These are phyloP conservation scores for Listronotus oregonensis DNA, from an alignment of 1,140 invertebrate species.

Conservation along the genomic window DNA sequence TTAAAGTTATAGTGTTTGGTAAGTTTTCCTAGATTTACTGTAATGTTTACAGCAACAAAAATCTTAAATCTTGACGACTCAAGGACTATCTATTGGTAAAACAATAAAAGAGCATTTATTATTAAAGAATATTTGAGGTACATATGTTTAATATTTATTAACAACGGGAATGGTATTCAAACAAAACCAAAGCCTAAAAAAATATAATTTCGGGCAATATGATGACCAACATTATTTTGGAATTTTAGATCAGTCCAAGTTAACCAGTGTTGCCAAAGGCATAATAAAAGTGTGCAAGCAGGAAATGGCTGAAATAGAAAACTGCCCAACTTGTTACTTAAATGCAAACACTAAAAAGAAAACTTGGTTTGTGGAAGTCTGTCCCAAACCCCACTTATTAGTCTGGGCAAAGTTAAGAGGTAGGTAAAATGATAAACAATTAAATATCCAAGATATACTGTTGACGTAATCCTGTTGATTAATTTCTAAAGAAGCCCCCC, in stretches of 20 bases:
- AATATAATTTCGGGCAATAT: not conserved
- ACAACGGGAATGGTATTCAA: conserved; percentile 26
- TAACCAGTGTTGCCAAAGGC: conserved; percentile 76
- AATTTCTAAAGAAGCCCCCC: too few species aligned
- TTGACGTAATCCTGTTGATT: too few species aligned
- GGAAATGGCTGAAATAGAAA: conserved; percentile 89
- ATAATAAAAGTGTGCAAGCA: conserved; percentile 82
- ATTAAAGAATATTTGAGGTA: too few species aligned
- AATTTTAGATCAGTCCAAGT: conserved; percentile 72
- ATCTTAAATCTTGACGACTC: too few species aligned
- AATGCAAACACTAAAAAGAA: conserved; percentile 81
- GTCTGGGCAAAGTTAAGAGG: conserved; percentile 93
- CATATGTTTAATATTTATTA: too few species aligned
- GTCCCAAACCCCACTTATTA: conserved; percentile 82
- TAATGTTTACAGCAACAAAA: too few species aligned
- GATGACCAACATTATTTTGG: conserved; percentile 4
- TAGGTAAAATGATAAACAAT: conserved; percentile 32
- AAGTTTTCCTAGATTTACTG: too few species aligned
- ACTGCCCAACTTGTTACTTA: conserved; percentile 90
- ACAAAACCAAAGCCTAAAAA: not conserved
- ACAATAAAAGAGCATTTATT: too few species aligned
- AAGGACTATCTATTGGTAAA: too few species aligned
- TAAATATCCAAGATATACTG: too few species aligned
- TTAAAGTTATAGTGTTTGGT: too few species aligned
- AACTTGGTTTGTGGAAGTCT: conserved; percentile 90